These are phyloP conservation scores for Penaeus monodon DNA, from an alignment of 2,888 invertebrate genomes.

Conservation along the genomic window DNA sequence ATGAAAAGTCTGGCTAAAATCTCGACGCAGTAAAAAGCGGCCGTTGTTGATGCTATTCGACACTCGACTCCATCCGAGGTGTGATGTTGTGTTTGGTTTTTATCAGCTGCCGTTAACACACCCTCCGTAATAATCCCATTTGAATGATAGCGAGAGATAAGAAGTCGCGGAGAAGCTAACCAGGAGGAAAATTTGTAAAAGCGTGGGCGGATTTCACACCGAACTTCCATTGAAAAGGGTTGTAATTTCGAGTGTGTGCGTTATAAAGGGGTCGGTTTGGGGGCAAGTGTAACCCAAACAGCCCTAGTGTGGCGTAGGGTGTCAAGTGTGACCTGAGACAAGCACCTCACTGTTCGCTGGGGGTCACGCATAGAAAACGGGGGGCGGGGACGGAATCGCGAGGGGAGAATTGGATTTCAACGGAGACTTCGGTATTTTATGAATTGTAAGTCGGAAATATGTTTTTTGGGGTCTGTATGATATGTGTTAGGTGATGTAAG, in stretches of 20 bases:
- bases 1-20: no score
- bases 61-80: slow-evolving; percentile 23
- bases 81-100: slow-evolving; percentile 6
- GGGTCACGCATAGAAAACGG: slow-evolving; percentile 5
- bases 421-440: not conserved
- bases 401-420: not conserved
- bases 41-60: not conserved
- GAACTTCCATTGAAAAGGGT: no score
- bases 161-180: no score
- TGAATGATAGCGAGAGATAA: no score
- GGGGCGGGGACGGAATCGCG: no score
- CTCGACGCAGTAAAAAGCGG: no score
- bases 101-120: not conserved
- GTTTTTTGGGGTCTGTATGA: no score
- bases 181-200: no score
- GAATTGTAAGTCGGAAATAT: not conserved
- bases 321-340: slow-evolving; percentile 2
- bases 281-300: slow-evolving; percentile 5
- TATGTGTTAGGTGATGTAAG: no score
- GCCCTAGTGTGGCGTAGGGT: not conserved
- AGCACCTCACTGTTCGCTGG: slow-evolving; percentile 3
- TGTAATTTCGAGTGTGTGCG: not conserved
- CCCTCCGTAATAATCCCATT: not conserved
- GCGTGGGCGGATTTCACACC: no score
- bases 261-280: slow-evolving; percentile 15